Base-by-base conservation (phyloP, 1,140 invertebrate genomes). In the Heliothis subflexa region DNA sequence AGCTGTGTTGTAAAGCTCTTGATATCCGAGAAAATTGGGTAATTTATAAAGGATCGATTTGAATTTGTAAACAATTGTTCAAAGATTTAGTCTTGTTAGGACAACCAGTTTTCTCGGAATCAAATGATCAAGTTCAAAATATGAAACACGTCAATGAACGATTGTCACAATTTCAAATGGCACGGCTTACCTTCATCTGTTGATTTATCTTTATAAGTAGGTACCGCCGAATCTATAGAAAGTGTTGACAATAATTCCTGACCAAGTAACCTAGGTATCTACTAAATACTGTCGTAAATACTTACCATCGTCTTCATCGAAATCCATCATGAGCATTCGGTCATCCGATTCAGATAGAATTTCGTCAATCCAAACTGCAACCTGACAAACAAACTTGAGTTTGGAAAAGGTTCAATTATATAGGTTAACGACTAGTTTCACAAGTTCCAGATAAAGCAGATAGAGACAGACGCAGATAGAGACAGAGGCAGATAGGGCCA, bases 321-420 rank as follows among this genome's bases (percentile, higher is more conserved):
- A 92, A 72, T 94, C 93, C 92, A 93, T 93, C 91, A 94, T 93
- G 14, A 94, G 78, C 91, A 94, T 92, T 3, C 92, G 83, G 59
- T 93, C 92, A 33, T 93, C 91, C 33, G 91, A 93, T 54, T 93
- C 93, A 13, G 84, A 77, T 14, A 94, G 85, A 33, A 94, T 89
- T 84, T 93, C 90, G 57, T 93, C 92, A 10, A 93, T 93, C 93
- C 93, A 94, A 55, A 93, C 87, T 1, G 91, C 90, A 72, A 94
- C 82, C 93, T 94, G 75, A 49, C 1, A 52, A 70, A n/a, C 62
- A 40, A 70, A 28, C 16, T 50, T 40, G 9, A 54, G 33, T 64
- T 66, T 45, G 21, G 3, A 25, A 28, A 54, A n/a, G 5, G 9
- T 7, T 25, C 21, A 25, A 25, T 25, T 25, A 25, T 25, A 2